Conservation (phyloP, 2,888 invertebrate species). For the Drosophila maculinotata region DNA sequence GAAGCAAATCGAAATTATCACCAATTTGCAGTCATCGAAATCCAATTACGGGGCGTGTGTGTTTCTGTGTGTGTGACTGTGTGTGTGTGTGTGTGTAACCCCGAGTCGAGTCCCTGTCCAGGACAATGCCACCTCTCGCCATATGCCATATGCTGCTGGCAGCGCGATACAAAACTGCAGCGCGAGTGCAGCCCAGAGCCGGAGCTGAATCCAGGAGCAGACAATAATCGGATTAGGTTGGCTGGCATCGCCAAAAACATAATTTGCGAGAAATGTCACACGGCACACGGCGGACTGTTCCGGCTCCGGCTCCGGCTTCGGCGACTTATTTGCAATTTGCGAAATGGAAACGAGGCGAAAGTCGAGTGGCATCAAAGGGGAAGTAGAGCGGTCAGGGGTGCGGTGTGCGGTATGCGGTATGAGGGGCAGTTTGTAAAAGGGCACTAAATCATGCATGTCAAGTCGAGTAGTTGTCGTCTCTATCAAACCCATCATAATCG, state of each 20-base stretch:
- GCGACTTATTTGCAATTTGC: conserved; percentile 80
- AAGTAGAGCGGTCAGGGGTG: not conserved
- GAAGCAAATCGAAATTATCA: conserved; percentile 82
- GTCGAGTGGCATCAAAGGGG: conserved; percentile 9
- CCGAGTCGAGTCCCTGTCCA: conserved; percentile 18
- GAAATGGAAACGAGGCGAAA: conserved; percentile 61
- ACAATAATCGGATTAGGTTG: conserved; percentile 74
- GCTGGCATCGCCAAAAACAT: conserved; percentile 64
- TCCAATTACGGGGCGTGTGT: conserved; percentile 80
- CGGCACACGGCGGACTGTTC: conserved; percentile 53
- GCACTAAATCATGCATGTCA: conserved; percentile 79
- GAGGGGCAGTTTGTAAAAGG: conserved; percentile 34
- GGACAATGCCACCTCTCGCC: conserved; percentile 54
- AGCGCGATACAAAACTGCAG: conserved; percentile 58
- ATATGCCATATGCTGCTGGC: conserved; percentile 65
- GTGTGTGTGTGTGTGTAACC: conserved; percentile 30
- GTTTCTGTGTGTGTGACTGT: conserved; percentile 19
- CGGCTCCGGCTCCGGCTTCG: no score
- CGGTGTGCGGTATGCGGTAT: conserved; percentile 11
- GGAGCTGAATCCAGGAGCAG: conserved; percentile 19
- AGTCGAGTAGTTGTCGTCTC: conserved; percentile 79
- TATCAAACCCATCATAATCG: conserved; percentile 79
- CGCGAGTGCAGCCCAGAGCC: conserved; percentile 33
- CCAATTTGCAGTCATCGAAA: conserved; percentile 84
- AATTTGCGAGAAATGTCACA: conserved; percentile 81